Percentiles rank a stretch among this genome's conserved stretches.
phyloP scores from a whole-genome alignment of 2,113 vertebrate genomes.

The Baryphthengus martii region DNA sequence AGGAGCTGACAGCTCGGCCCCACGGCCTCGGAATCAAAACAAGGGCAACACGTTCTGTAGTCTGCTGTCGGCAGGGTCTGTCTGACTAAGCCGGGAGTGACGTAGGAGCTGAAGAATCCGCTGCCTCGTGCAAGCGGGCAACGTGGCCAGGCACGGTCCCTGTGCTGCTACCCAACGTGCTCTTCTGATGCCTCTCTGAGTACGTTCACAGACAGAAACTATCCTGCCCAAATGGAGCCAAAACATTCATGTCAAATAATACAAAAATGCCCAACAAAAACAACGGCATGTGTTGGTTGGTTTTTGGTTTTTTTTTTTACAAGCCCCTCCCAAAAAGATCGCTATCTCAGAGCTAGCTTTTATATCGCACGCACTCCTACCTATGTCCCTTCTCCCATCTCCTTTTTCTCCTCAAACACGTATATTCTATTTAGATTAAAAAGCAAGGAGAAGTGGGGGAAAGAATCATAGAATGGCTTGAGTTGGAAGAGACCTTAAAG shows the following conservation, averaged over 20 bases:
- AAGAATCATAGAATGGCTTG: too few relatives aligned
- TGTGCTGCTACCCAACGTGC: rapidly evolving
- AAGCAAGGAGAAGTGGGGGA: background rate
- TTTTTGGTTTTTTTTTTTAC: background rate
- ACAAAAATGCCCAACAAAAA: background rate
- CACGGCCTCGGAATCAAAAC: background rate
- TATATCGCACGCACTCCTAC: background rate
- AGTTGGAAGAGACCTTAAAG: too few relatives aligned
- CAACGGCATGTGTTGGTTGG: background rate
- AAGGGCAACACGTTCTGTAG: background rate
- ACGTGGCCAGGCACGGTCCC: background rate
- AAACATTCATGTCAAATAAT: background rate
- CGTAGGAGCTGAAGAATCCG: background rate
- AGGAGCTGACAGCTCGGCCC: constrained; percentile 14
- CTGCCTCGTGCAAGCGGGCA: background rate
- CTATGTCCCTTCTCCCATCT: background rate
- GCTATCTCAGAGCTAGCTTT: background rate
- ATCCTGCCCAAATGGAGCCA: background rate
- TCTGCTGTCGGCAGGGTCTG: background rate
- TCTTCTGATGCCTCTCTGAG: background rate
- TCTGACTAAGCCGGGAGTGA: background rate
- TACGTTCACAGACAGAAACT: background rate
- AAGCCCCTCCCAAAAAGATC: background rate
- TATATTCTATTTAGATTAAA: background rate
- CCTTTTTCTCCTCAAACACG: background rate